Evolutionary conservation across 2,113 vertebrate species (phyloP), one percentile per base, ranked within the genome.

Genomic region (Heteronetta atricapilla): DNA sequence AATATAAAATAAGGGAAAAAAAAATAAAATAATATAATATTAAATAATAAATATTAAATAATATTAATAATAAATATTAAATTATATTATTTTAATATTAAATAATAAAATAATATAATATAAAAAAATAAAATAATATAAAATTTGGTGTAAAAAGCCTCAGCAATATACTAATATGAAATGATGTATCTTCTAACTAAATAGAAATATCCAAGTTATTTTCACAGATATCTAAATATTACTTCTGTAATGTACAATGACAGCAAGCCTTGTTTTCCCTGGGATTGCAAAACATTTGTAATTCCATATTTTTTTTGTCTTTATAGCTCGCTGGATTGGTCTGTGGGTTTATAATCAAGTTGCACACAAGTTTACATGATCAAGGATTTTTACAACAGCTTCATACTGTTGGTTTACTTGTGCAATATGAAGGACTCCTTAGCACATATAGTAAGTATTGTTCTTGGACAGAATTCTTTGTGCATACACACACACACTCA

Each of bases 351-450:
- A 97, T 99, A 95, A 99, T 99, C 97, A 99, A 98, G 82, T 40
- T 99, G 59, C 99, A 99, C n/a, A 97, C 99, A 15, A 98, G 99
- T 96, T 97, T 99, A 93, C 98, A 98, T 13, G 99, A 99, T 93
- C 98, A 98, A 95, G 97, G 98, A 82, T 99, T 99, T 96, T 97
- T 99, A 23, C 98, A 97, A 82, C 99, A 99, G 96, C 99, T 99
- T 69, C 98, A 99, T 75, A 98, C 98, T 1, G 99, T 99, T 63
- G 99, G 99, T 21, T 93, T 99, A 88, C 95, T 99, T 7, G 99
- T 99, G 44, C 99, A 99, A 66, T 99, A 99, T 76, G 99, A 99
- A 97, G 99, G 99, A 82, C 98, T 99, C n/a, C 99, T 99, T 53
- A 99, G 99, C 89, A 99, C 99, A 0, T 99, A 99, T 48, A 99